phyloP scores from a whole-genome alignment of 1,140 invertebrate species.

The Streblospio benedicti region DNA sequence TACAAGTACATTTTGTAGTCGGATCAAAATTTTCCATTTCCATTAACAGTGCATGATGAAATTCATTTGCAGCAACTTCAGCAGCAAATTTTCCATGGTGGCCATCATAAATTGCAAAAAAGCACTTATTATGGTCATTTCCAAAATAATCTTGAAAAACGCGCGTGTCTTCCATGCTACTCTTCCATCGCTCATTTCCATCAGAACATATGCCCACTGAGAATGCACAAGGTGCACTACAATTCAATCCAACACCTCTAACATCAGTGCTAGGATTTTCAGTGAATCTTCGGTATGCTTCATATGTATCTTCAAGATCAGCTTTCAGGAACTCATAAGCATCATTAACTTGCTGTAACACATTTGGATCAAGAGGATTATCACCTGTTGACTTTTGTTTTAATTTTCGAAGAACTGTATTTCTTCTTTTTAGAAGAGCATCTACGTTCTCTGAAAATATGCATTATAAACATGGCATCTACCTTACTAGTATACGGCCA shows the following conservation, averaged over 20 bases:
- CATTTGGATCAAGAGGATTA: conserved; percentile 22
- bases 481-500: no score
- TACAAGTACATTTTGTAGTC: conserved; percentile 26
- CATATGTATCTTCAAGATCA: conserved; percentile 29
- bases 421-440: conserved; percentile 27
- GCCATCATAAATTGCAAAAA: conserved; percentile 41
- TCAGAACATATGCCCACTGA: conserved; percentile 36
- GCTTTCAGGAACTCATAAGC: conserved; percentile 41
- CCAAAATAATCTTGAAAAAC: conserved; percentile 43
- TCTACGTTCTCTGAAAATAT: conserved; percentile 18
- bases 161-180: conserved; percentile 38
- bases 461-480: no score
- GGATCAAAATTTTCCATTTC: conserved; percentile 39
- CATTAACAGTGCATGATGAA: conserved; percentile 37
- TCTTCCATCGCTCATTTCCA: conserved; percentile 36
- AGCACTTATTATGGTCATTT: conserved; percentile 38
- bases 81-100: conserved; percentile 41
- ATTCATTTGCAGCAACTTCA: conserved; percentile 32
- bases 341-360: conserved; percentile 34
- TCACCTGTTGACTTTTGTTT: conserved; percentile 14
- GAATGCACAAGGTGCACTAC: conserved; percentile 32
- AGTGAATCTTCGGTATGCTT: conserved; percentile 22
- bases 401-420: conserved; percentile 27
- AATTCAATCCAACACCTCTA: conserved; percentile 28
- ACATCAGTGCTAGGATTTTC: conserved; percentile 28